Evolutionary conservation across 2,797 vertebrate genomes (phyloP), one percentile per base, ranked within the genome.

Genomic region (Onychomys torridus): DNA sequence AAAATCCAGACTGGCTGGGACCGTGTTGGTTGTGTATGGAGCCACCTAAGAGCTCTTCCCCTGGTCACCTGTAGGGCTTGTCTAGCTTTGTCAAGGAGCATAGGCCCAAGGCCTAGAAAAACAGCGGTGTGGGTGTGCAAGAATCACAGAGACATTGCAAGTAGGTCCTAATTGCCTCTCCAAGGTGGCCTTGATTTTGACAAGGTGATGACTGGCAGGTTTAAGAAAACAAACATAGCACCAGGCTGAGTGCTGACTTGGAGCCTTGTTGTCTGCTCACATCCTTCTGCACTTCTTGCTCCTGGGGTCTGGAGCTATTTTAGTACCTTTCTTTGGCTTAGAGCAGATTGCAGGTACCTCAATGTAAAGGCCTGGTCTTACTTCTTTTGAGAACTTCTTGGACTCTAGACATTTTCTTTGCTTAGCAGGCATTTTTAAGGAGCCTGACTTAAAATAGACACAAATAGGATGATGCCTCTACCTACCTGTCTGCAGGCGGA

Each of bases 201-300:
- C 96, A 95, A 89, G 95, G 93, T 1, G 7, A 65, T 91, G 92
- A 93, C 96, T 92, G 67, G 95, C 91, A 96, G 94, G 84, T 90
- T 96, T 97, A 93, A 96, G 91, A 96, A 97, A 97, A 95, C 93
- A 97, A 97, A 97, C 94, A 94, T 19, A 57, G 40, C 49, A 91
- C 43, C 49, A 78, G 73, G 57, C 61, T 67, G 6, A 76, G 84
- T 94, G 84, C 94, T 93, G 90, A 95, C 90, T 75, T 63, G 37
- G 55, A 75, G 65, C 83, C 71, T 89, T 32, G 21, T 65, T 61
- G 65, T n/a, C 79, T 94, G 57, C 90, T 73, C 79, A 37, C 10
- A 71, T 73, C 82, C 46, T n/a, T n/a, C 89, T 85, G 65, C 40
- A n/a, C 65, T 85, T n/a, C 57, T 96, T 89, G 79, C 89, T 94